phyloP scores from a whole-genome alignment of 2,113 vertebrate species.

The Oceanites oceanicus region DNA sequence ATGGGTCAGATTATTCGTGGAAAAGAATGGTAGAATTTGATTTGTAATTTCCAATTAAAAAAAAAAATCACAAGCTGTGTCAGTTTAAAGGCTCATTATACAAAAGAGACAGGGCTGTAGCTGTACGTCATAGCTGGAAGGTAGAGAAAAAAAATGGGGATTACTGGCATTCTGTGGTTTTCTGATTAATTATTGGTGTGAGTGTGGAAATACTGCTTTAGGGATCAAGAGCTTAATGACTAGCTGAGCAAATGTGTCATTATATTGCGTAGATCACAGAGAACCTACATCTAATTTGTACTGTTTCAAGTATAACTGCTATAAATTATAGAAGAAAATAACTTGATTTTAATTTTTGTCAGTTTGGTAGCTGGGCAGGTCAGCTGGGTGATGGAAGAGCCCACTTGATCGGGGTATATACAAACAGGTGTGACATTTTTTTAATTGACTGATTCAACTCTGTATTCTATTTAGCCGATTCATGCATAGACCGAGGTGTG shows the following conservation, averaged over 20 bases:
- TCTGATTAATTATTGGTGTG: background rate
- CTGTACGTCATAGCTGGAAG: background rate
- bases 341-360: slow-evolving; percentile 15
- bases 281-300: background rate
- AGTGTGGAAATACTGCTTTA: background rate
- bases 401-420: slow-evolving; percentile 78
- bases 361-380: slow-evolving; percentile 86
- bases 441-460: background rate
- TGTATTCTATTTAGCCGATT: background rate
- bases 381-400: slow-evolving; percentile 85
- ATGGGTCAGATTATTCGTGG: background rate
- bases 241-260: background rate
- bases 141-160: background rate
- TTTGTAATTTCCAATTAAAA: background rate
- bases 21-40: background rate
- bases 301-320: background rate
- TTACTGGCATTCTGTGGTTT: background rate
- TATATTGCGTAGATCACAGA: background rate
- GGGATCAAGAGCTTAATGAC: background rate
- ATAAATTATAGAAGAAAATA: background rate
- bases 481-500: background rate
- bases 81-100: background rate
- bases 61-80: background rate
- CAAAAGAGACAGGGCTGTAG: background rate
- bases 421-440: slow-evolving; percentile 75